Percentiles rank a stretch among this genome's conserved stretches.
Conservation (phyloP, 2,888 invertebrate species). For the Limnephilus marmoratus region DNA sequence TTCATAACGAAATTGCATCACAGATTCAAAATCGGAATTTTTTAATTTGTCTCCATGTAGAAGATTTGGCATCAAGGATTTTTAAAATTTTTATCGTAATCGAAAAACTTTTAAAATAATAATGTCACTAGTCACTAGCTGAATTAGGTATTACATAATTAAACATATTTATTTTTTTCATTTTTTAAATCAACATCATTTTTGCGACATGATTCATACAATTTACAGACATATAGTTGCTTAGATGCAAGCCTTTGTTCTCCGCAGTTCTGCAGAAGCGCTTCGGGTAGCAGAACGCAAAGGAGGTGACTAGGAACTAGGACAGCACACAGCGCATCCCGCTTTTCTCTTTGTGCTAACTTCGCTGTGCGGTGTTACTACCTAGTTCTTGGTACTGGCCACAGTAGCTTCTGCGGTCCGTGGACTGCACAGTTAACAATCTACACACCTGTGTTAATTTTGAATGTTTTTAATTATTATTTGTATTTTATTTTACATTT, state of each 20-base stretch:
- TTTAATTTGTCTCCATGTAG: no score
- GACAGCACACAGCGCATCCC: neutral
- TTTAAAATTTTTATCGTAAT: no score
- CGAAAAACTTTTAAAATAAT: no score
- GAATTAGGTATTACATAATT: no score
- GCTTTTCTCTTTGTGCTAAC: neutral
- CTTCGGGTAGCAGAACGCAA: neutral
- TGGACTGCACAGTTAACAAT: neutral
- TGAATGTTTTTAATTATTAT: no score
- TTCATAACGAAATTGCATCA: no score
- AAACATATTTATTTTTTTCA: no score
- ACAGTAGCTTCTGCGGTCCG: neutral
- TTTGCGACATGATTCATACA: neutral
- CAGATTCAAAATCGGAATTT: no score
- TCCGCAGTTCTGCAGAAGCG: neutral
- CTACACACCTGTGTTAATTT: neutral
- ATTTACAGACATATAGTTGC: neutral
- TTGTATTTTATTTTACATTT: no score
- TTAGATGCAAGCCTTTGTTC: neutral
- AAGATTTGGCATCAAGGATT: no score
- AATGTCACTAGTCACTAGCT: no score
- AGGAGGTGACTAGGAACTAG: neutral
- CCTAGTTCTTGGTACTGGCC: neutral
- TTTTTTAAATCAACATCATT: neutral
- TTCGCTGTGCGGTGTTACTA: neutral